Percentiles rank a stretch among this genome's conserved stretches.
Evolutionary conservation across 1,140 invertebrate genomes (phyloP).

Genomic region (Drosophila fuyamai): DNA sequence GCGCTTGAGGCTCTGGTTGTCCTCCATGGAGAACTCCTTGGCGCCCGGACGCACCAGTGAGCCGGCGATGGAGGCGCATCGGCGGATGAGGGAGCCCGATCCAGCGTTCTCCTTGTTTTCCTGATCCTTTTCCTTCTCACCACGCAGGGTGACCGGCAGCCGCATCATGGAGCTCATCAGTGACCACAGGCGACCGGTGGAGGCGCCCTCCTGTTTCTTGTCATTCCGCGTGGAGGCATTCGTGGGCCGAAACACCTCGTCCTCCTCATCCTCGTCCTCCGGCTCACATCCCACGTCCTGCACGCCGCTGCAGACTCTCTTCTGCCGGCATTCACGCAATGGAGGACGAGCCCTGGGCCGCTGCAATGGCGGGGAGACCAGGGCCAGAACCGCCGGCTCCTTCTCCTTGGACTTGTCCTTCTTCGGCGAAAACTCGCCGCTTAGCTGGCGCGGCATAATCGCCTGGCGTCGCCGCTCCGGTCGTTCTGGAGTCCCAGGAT

Average conservation of each 20-base stretch:
- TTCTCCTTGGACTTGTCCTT: not conserved
- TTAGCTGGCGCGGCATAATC: conserved; percentile 55
- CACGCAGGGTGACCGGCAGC: conserved; percentile 46
- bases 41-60: conserved; percentile 66
- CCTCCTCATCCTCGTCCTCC: conserved; percentile 50
- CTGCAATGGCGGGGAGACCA: conserved; percentile 14
- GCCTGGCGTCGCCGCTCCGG: conserved; percentile 20
- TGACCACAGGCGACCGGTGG: conserved; percentile 66
- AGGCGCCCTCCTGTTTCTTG: conserved; percentile 34
- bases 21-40: conserved; percentile 13
- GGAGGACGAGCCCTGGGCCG: conserved; percentile 54
- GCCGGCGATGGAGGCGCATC: conserved; percentile 78
- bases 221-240: conserved; percentile 64
- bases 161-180: conserved; percentile 74
- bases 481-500: conserved; percentile 30
- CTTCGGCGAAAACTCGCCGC: conserved; percentile 53
- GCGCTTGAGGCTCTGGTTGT: conserved; percentile 64
- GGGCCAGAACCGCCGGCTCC: not conserved
- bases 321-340: conserved; percentile 44
- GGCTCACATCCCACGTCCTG: conserved; percentile 31
- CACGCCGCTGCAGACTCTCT: conserved; percentile 48
- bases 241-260: conserved; percentile 63
- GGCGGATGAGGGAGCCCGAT: conserved; percentile 62
- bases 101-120: conserved; percentile 46
- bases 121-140: conserved; percentile 1